Percentiles rank a stretch among this genome's conserved stretches.
phyloP scores from a whole-genome alignment of 1,140 invertebrate species.

The Littorina saxatilis region DNA sequence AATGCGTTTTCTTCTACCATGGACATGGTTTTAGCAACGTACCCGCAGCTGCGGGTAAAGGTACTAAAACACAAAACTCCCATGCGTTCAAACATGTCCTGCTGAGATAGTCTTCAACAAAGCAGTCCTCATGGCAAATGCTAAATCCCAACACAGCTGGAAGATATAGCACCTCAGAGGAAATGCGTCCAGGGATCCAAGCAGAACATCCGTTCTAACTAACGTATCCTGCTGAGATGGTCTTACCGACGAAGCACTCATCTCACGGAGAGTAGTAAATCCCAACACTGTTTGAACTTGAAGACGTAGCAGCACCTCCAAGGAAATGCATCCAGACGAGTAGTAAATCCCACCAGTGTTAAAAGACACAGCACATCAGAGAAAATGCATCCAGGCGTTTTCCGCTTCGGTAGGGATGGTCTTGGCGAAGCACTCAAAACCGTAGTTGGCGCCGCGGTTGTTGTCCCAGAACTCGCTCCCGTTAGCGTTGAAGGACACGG shows the following conservation, averaged over 20 bases:
- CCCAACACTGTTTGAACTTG: background rate
- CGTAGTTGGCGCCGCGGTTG: constrained; percentile 89
- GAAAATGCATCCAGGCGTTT: constrained; percentile 67
- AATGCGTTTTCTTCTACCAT: no score
- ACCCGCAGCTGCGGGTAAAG: no score
- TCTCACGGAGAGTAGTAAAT: background rate
- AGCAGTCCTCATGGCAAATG: no score
- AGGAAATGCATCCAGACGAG: background rate
- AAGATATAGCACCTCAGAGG: no score
- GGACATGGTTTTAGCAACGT: no score
- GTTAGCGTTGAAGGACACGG: constrained; percentile 88
- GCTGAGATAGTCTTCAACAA: no score
- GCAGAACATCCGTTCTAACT: no score
- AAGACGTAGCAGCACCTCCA: background rate
- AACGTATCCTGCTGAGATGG: background rate
- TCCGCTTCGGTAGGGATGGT: constrained; percentile 62
- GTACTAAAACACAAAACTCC: no score
- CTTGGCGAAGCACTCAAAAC: constrained; percentile 71
- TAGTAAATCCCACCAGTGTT: constrained; percentile 26
- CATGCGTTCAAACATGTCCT: no score
- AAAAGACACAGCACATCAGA: constrained; percentile 44
- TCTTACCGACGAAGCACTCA: background rate
- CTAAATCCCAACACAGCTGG: no score
- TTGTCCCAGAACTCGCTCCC: constrained; percentile 91
- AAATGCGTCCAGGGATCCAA: no score